Evolutionary conservation across 1,140 invertebrate genomes (phyloP), one percentile per base, ranked within the genome.

Genomic region (Apis cerana): DNA sequence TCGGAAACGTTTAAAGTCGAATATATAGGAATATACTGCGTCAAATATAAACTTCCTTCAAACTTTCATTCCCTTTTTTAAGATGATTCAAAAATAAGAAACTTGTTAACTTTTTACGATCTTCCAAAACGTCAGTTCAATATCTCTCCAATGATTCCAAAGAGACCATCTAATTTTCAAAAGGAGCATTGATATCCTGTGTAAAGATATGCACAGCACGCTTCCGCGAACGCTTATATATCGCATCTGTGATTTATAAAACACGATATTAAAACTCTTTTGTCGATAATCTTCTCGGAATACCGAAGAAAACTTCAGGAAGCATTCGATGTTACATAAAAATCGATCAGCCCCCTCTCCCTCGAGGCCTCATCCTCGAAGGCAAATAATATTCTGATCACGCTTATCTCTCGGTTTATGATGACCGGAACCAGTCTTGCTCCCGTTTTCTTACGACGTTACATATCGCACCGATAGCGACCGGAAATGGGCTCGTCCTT

Each of bases 321-420:
- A 19, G 2, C 19, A 19, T 12, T 21, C 17, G 11, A 27, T 48
- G 17, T 56, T 23, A 48, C 43, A 74, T 48, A 59, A 74, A 59
- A 48, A 59, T 74, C 54, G 12, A 74, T 19, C 33, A 59, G 3
- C 19, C 9, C 13, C 17, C 43, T n/a, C 19, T 5, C 13, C 8
- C 10, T 43, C 10, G 11, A 33, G 8, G 4, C 2, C n/a, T n/a
- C 12, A 33, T 61, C 62, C 82, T 50, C 48, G 23, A 61, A 59
- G 5, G n/a, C 52, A 70, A 70, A 65, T 33, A 58, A 33, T 81
- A 86, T 76, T 86, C 85, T 62, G 68, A 85, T 86, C 77, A 85
- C 85, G 74, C 52, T 21, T 56, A 74, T 61, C 78, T 77, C 68
- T 13, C 72, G 72, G 79, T 82, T 81, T 72, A 69, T 71, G 21